Evolutionary conservation across 92 coral and sea anemone genomes (phyloP).

Genomic region (Epizoanthus stellaris): DNA sequence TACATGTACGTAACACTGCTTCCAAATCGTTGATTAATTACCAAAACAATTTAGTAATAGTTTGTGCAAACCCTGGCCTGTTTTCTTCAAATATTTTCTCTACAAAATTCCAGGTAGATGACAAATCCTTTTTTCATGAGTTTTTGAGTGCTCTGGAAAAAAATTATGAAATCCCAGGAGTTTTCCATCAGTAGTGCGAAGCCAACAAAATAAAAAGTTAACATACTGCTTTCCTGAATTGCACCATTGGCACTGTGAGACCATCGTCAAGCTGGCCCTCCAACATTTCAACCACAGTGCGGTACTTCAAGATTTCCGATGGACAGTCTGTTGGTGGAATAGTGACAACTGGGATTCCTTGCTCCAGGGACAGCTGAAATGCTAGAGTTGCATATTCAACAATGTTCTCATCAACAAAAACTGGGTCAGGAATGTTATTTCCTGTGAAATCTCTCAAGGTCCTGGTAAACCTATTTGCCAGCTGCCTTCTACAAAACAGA

Average conservation of each 20-base stretch:
- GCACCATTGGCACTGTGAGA: slow-evolving; percentile 38
- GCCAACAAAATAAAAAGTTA: no score
- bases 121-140: no score
- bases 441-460: slow-evolving; percentile 34
- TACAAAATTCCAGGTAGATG: no score
- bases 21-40: no score
- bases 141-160: no score
- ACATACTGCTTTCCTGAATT: slow-evolving; percentile 42
- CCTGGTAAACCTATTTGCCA: slow-evolving; percentile 3
- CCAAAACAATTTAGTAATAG: no score
- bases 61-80: no score
- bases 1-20: no score
- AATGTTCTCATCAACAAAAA: slow-evolving; percentile 10
- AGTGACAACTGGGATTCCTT: slow-evolving; percentile 13
- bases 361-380: slow-evolving; percentile 6
- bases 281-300: slow-evolving; percentile 24
- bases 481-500: slow-evolving; percentile 4
- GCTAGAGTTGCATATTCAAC: slow-evolving; percentile 9
- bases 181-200: no score
- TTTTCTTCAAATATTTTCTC: no score
- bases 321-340: slow-evolving; percentile 11
- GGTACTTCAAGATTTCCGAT: slow-evolving; percentile 17
- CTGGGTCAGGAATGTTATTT: slow-evolving; percentile 5
- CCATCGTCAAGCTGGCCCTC: slow-evolving; percentile 34
- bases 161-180: no score